These are phyloP conservation scores for Cinclus cinclus DNA, from an alignment of 2,113 vertebrate genomes.

Conservation along the genomic window DNA sequence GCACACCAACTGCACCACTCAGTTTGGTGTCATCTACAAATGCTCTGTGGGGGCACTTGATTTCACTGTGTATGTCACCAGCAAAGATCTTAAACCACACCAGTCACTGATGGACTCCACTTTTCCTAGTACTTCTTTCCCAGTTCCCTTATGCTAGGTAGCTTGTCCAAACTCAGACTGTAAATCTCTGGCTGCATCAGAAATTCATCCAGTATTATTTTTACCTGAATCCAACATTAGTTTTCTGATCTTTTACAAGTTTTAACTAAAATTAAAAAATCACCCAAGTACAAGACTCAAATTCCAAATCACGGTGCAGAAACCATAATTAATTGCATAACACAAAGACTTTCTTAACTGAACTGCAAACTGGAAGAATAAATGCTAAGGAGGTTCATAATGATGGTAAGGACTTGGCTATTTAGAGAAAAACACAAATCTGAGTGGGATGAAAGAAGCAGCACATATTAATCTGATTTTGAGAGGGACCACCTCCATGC, in stretches of 20 bases:
- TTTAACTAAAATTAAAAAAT: background rate
- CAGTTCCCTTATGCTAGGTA: background rate
- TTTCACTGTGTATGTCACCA: accelerated
- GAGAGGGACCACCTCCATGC: background rate
- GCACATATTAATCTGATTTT: background rate
- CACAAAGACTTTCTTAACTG: background rate
- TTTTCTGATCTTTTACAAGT: background rate
- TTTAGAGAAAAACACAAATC: background rate
- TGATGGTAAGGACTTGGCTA: background rate
- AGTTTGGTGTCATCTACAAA: background rate
- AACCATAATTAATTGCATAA: background rate
- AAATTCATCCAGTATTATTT: background rate
- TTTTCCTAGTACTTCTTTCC: background rate
- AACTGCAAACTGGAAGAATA: background rate
- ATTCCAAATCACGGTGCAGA: background rate
- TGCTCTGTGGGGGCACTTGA: background rate
- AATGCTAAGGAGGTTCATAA: background rate
- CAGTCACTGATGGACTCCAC: background rate
- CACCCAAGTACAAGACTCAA: background rate
- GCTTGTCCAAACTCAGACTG: background rate
- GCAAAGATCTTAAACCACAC: accelerated
- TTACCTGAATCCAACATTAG: background rate
- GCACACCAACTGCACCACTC: background rate
- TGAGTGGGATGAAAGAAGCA: background rate
- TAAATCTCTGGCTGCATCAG: background rate